phyloP scores from a whole-genome alignment of 2,113 vertebrate species.

The Pteronura brasiliensis region DNA sequence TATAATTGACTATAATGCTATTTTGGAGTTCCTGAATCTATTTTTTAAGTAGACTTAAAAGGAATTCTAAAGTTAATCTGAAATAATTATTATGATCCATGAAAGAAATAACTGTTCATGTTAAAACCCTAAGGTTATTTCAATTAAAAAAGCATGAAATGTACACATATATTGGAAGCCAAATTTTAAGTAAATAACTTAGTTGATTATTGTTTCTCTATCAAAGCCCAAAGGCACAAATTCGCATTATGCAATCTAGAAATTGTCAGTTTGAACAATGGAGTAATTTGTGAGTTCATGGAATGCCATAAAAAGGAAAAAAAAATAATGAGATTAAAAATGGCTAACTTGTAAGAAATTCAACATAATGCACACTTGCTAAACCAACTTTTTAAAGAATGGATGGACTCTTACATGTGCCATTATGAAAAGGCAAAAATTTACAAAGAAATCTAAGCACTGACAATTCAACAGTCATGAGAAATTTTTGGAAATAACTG shows the following conservation, averaged over 20 bases:
- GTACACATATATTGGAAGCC: background rate
- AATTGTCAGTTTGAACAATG: slow-evolving; percentile 61
- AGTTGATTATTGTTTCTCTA: background rate
- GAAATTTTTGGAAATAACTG: background rate
- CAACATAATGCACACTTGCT: background rate
- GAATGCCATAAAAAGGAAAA: background rate
- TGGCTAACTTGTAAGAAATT: background rate
- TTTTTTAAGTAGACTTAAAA: background rate
- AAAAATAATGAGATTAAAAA: background rate
- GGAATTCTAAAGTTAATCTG: slow-evolving; percentile 19
- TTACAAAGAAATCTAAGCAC: background rate
- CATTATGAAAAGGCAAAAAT: background rate
- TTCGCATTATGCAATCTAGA: background rate
- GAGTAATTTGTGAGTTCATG: slow-evolving; percentile 44
- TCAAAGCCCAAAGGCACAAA: background rate
- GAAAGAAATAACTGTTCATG: background rate
- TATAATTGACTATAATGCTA: background rate
- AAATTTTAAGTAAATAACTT: slow-evolving; percentile 40
- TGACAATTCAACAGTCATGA: background rate
- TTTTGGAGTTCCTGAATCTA: background rate
- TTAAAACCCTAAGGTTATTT: slow-evolving; percentile 34
- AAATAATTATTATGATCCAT: background rate
- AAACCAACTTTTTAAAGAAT: background rate
- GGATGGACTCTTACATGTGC: background rate
- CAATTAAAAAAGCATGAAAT: background rate